Evolutionary conservation across 1,140 invertebrate species (phyloP).

Genomic region (Microvelia longipes): DNA sequence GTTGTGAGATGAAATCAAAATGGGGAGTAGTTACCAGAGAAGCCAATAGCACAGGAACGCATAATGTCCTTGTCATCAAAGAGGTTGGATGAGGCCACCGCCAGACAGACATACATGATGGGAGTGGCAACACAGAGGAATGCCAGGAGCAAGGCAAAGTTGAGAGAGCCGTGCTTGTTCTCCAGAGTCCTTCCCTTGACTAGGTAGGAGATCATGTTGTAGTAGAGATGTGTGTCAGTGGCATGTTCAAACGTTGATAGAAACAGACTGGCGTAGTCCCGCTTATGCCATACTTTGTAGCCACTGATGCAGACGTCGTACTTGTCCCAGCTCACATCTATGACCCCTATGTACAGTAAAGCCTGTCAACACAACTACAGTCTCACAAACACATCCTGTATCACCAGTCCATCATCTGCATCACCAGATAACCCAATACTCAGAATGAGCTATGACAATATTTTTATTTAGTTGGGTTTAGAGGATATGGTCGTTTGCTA

Average conservation of each 20-base stretch:
- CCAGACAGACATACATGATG: constrained; percentile 36
- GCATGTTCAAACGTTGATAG: constrained; percentile 47
- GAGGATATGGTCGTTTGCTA: neutral
- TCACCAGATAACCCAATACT: neutral
- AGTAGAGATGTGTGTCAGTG: constrained; percentile 56
- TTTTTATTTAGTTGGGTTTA: neutral
- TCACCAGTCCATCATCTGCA: neutral
- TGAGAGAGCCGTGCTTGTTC: constrained; percentile 36
- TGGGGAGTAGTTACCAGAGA: constrained; percentile 48
- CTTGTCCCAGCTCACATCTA: constrained; percentile 38
- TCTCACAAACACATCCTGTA: constrained; percentile 1
- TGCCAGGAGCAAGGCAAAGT: constrained; percentile 40
- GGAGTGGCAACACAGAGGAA: constrained; percentile 40
- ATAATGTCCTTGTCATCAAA: constrained; percentile 28
- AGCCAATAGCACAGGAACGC: constrained; percentile 48
- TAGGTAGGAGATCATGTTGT: constrained; percentile 55
- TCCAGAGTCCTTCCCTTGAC: constrained; percentile 46
- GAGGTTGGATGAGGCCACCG: constrained; percentile 22
- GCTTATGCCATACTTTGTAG: constrained; percentile 34
- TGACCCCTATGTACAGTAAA: constrained; percentile 33
- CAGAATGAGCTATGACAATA: neutral
- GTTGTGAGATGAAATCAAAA: too few species aligned
- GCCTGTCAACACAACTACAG: constrained; percentile 27
- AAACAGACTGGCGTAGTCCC: constrained; percentile 42
- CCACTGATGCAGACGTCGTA: constrained; percentile 44